Conservation (phyloP, 1,140 invertebrate species). For the Stegodyphus mimosarum region DNA sequence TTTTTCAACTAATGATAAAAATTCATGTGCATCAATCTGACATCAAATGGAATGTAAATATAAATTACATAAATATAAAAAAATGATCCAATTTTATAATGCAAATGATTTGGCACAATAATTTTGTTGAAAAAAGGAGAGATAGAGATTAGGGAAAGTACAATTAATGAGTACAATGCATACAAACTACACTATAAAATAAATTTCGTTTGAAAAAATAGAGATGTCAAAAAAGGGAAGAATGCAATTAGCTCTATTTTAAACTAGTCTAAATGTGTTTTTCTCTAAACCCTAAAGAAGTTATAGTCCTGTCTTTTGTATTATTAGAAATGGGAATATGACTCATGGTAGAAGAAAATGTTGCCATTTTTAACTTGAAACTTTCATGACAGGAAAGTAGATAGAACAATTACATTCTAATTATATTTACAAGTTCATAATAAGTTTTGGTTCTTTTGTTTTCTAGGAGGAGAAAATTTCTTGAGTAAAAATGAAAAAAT, state of each 20-base stretch:
- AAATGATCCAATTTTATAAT: conserved; percentile 14
- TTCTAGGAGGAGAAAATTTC: too few relatives aligned
- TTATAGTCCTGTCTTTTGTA: neutral
- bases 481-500: too few relatives aligned
- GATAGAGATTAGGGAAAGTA: too few relatives aligned
- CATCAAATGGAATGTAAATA: neutral
- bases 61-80: neutral
- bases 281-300: too few relatives aligned
- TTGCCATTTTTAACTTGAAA: neutral
- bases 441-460: too few relatives aligned
- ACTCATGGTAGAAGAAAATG: neutral
- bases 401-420: neutral
- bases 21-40: neutral
- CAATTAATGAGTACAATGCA: too few relatives aligned
- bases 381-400: conserved; percentile 9
- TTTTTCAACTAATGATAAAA: too few relatives aligned
- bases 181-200: too few relatives aligned
- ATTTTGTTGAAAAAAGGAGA: neutral
- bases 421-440: neutral
- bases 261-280: too few relatives aligned
- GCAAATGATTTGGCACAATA: conserved; percentile 29
- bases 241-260: neutral
- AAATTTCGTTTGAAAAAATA: too few relatives aligned
- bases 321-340: conserved; percentile 9
- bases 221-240: neutral